Evolutionary conservation across 2,797 vertebrate species (phyloP).

Genomic region (Enteromius thamalakanensis): DNA sequence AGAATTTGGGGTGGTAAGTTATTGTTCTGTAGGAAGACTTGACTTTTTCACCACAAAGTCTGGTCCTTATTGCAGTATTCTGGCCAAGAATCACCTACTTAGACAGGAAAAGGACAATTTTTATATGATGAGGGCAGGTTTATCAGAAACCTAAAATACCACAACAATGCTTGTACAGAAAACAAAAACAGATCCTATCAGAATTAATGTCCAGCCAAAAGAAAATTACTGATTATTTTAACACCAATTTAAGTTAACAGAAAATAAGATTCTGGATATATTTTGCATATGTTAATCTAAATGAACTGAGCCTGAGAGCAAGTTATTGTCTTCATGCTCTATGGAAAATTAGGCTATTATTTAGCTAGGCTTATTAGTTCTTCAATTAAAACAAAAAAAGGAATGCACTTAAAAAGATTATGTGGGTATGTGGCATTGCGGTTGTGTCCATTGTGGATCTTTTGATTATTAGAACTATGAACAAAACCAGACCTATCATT

Average conservation of each 20-base stretch:
- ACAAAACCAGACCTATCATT: background rate
- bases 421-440: background rate
- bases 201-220: background rate
- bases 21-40: slow-evolving; percentile 1
- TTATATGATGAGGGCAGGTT: slow-evolving; percentile 1
- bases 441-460: background rate
- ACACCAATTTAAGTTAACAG: background rate
- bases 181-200: background rate
- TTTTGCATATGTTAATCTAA: background rate
- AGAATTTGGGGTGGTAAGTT: slow-evolving; percentile 81
- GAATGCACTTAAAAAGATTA: background rate
- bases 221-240: background rate
- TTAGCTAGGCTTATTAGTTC: slow-evolving; percentile 24
- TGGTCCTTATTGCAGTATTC: slow-evolving; percentile 1
- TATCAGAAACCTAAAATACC: background rate
- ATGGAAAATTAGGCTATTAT: slow-evolving; percentile 26
- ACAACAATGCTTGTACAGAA: background rate
- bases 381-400: slow-evolving; percentile 20
- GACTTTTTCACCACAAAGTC: background rate
- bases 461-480: slow-evolving; percentile 7
- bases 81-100: background rate
- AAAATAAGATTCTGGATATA: background rate
- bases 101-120: background rate
- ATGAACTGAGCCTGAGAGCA: background rate
- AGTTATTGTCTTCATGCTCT: background rate